Evolutionary conservation across 2,888 invertebrate genomes (phyloP), one percentile per base, ranked within the genome.

Genomic region (Cecidostiba fungosa): DNA sequence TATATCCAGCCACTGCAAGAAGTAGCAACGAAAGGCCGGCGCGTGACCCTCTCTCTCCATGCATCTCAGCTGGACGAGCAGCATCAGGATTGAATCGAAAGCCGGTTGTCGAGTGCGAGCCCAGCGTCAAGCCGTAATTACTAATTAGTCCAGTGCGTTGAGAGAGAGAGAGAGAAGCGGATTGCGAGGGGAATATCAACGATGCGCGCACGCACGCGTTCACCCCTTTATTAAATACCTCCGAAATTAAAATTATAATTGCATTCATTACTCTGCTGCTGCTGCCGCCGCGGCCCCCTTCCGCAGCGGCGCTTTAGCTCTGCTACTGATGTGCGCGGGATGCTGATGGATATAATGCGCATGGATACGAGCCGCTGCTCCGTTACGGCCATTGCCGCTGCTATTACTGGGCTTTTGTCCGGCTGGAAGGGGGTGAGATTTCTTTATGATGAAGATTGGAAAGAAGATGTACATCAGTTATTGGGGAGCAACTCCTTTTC

Each of bases 171-270:
- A 82, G 83, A 84, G 39, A 82, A 82, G 72, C 62, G 69, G 88
- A 88, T 87, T 76, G 39, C 72, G 70, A 72, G 36, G 43, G 77
- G 59, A n/a, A 83, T 82, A 82, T 85, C 85, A 77, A 76, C 74
- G 77, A 47, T 77, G 50, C 81, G 80, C 66, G 73, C 66, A 47
- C 81, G 81, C 36, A 66, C 26, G 47, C 59, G 76, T 26, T 66
- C 74, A 69, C 90, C 92, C 92, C 92, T 92, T 92, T 93, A 93
- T 93, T 93, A 92, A 93, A 93, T 93, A 92, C 93, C 92, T 92
- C 91, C 91, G 92, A 93, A 93, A 93, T 93, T 93, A 93, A 93
- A 93, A 93, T 93, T 93, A 93, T 93, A 93, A 93, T 93, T 93
- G 93, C 93, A 92, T 92, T 92, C 91, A 91, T 91, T 92, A 90